phyloP scores from a whole-genome alignment of 2,888 invertebrate species.

The Rhimphoctona megacephalus region DNA sequence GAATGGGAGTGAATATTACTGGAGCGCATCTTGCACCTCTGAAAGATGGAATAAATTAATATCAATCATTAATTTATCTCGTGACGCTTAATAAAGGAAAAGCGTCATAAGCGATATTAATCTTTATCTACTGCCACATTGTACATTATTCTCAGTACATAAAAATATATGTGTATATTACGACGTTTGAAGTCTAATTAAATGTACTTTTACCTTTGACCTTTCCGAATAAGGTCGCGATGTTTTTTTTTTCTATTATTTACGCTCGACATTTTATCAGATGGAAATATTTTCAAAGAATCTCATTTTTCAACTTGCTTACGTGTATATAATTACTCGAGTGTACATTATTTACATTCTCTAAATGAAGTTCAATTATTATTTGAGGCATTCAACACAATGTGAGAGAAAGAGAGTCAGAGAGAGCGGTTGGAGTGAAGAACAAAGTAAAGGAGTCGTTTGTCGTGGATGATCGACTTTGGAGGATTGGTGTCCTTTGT shows the following conservation, averaged over 20 bases:
- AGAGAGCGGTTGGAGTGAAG: neutral
- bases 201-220: neutral
- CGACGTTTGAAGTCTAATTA: neutral
- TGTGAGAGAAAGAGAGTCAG: neutral
- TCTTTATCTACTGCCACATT: slow-evolving; percentile 50
- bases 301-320: neutral
- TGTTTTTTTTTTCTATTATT: neutral
- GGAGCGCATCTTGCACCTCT: slow-evolving; percentile 6
- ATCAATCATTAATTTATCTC: slow-evolving; percentile 63
- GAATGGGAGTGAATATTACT: slow-evolving; percentile 59
- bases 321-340: neutral
- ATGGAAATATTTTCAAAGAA: neutral
- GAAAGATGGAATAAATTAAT: slow-evolving; percentile 58
- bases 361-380: neutral
- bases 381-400: neutral
- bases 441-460: slow-evolving; percentile 28
- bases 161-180: neutral
- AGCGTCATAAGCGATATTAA: slow-evolving; percentile 60
- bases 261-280: neutral
- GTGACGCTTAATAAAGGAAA: slow-evolving; percentile 60
- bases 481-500: slow-evolving; percentile 7
- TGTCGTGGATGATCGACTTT: slow-evolving; percentile 40
- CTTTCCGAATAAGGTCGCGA: neutral
- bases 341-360: neutral
- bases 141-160: slow-evolving; percentile 1